A percentile compares a stretch with the other conserved stretches of the same genome.
Evolutionary conservation across 2,888 invertebrate species (phyloP).

Genomic region (Podotricha telesiphe): DNA sequence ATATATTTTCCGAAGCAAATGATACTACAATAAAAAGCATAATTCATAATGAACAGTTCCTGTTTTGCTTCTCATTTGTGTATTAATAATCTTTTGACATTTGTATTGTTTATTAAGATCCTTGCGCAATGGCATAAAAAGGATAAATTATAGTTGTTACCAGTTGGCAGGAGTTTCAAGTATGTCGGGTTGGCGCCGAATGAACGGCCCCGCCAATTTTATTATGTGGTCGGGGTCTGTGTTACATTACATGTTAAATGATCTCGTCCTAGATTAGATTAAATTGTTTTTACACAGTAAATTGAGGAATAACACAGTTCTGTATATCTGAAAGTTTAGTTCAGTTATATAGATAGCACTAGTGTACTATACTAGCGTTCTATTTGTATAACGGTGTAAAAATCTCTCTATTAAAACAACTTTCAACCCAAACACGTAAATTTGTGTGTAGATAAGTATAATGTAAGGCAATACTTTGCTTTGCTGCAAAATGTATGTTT

Average conservation of each 20-base stretch:
- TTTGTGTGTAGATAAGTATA: background rate
- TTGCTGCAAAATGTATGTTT: no score
- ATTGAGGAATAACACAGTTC: conserved; percentile 1
- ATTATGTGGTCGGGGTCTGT: conserved; percentile 53
- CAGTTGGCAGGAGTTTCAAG: conserved; percentile 65
- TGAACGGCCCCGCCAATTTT: conserved; percentile 55
- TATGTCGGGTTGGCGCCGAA: conserved; percentile 64
- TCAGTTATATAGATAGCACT: background rate
- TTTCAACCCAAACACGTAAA: no score
- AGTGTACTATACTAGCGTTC: no score
- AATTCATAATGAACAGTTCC: background rate
- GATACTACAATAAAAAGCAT: background rate
- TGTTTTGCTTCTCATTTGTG: background rate
- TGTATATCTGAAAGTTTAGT: background rate
- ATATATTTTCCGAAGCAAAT: background rate
- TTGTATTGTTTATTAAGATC: conserved; percentile 10
- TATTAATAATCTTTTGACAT: background rate
- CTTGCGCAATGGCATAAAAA: conserved; percentile 4
- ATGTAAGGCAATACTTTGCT: background rate
- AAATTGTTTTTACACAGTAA: conserved; percentile 14
- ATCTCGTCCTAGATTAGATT: conserved; percentile 31
- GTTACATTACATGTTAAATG: conserved; percentile 29
- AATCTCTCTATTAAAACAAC: no score
- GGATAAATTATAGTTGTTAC: conserved; percentile 44
- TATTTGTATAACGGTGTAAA: no score